phyloP scores from a whole-genome alignment of 2,888 invertebrate genomes.

The Leuctra nigra region DNA sequence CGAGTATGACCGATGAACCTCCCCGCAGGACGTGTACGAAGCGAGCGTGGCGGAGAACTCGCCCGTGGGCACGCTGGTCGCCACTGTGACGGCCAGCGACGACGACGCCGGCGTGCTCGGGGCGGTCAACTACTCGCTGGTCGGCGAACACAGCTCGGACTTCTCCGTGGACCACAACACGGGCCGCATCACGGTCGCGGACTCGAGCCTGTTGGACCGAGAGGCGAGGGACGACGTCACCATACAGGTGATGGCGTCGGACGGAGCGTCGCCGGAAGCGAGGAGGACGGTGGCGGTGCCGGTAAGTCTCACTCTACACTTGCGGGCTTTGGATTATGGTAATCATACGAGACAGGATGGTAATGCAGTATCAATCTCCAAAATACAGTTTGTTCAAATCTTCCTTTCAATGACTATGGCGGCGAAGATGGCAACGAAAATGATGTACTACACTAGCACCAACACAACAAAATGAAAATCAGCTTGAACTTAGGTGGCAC shows the following conservation, averaged over 20 bases:
- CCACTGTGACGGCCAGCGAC: slow-evolving; percentile 69
- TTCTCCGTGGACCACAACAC: slow-evolving; percentile 64
- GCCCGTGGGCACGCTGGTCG: slow-evolving; percentile 60
- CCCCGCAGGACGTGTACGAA: slow-evolving; percentile 48
- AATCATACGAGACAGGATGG: too few relatives aligned
- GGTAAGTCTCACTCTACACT: slow-evolving; percentile 50
- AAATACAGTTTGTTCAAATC: too few relatives aligned
- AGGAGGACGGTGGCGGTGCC: slow-evolving; percentile 68
- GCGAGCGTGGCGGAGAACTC: slow-evolving; percentile 71
- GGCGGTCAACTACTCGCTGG: slow-evolving; percentile 65
- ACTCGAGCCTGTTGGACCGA: slow-evolving; percentile 67
- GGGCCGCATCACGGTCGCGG: slow-evolving; percentile 70
- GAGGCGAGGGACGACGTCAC: slow-evolving; percentile 64
- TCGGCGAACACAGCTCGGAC: slow-evolving; percentile 64
- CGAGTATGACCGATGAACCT: too few relatives aligned
- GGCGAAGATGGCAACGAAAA: too few relatives aligned
- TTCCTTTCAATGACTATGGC: too few relatives aligned
- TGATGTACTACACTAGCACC: too few relatives aligned
- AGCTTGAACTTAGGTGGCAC: too few relatives aligned
- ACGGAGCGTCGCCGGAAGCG: slow-evolving; percentile 64
- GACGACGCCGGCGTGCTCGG: slow-evolving; percentile 74
- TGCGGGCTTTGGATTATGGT: too few relatives aligned
- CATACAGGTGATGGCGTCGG: slow-evolving; percentile 72
- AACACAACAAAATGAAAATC: too few relatives aligned
- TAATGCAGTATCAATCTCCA: too few relatives aligned